Evolutionary conservation across 2,888 invertebrate species (phyloP), one percentile per base, ranked within the genome.

Genomic region (Loripinus fragilis): DNA sequence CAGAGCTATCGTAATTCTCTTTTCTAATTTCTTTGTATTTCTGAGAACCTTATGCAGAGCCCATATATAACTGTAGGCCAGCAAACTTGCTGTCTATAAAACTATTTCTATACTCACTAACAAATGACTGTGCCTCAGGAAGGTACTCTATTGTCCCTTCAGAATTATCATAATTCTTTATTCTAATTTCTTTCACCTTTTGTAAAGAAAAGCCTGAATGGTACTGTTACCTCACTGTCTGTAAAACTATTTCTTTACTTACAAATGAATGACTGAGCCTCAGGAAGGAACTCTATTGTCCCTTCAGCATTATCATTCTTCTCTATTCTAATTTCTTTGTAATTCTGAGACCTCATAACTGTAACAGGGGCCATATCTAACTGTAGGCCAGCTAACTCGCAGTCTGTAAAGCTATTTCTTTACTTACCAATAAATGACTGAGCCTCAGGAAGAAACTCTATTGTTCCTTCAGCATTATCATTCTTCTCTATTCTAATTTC

Each of bases 221-320:
- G 12, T 92, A 84, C 91, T 67, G 80, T 80, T 20, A 86, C 60
- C 2, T 73, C 78, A n/a, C 87, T 89, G 82, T 90, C n/a, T n/a
- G n/a, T n/a, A n/a, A n/a, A n/a, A n/a, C n/a, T n/a, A n/a, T n/a
- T n/a, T n/a, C n/a, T n/a, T n/a, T 52, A 23, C 50, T n/a, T 73
- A 86, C 86, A 85, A 55, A 41, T 80, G 50, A 82, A 83, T 20
- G 77, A 30, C 0, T 67, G 45, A 30, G 83, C 81, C 42, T 48
- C 55, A 23, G 74, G 52, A 17, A 76, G 80, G 83, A 93, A 92
- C 81, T 91, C 84, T 15, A 93, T 82, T 1, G 86, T 88, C 45
- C 93, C 93, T 78, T 92, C 92, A 50, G 93, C 91, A 83, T 92
- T 90, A 81, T 92, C 92, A 77, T 92, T 93, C 79, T 91, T 91